Base-by-base conservation (phyloP, 2,113 vertebrate genomes). In the Phrynosoma platyrhinos region DNA sequence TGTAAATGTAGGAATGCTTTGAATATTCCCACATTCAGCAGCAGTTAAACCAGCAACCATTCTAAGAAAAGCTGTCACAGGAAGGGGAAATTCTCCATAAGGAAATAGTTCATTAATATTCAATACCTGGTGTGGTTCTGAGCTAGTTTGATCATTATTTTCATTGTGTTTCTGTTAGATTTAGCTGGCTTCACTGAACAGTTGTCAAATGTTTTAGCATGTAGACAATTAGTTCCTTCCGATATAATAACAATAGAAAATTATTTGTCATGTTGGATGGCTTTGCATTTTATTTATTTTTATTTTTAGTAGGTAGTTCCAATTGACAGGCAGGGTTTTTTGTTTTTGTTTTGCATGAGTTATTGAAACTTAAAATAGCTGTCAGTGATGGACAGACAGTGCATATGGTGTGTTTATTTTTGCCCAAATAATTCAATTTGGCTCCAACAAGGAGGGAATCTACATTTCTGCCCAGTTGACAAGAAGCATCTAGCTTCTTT, bases 21-120 rank as follows among this genome's bases (percentile, higher is more conserved):
- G 62, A 87, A 80, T 0, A 0, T 87, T 86, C 68, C 69, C 84
- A 47, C 0, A 47, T 55, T 9, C 0, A 0, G 0, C 84, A 68
- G 47, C 7, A 13, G 2, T 90, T 82, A 91, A 79, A 62, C 53
- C 79, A 78, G 75, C 30, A 84, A 68, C 40, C 3, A 76, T 89
- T 88, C 80, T 47, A 32, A 89, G 90, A 83, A 16, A 30, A 71
- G 13, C 72, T 76, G 52, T 84, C n/a, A 18, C 58, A 88, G 25
- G 66, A 89, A 82, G 32, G 16, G 8, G 0, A 27, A 2, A 55
- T 55, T 36, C 72, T 72, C 30, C 68, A 30, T 53, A 40, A 91
- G 82, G 47, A 80, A 52, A 77, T 85, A 20, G 0, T 83, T 27
- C 52, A 81, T 91, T 72, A 75, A 23, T 25, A 9, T 4, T 89